These are phyloP conservation scores for Hypselothyrea guttata DNA, from an alignment of 2,888 invertebrate genomes.

Conservation along the genomic window DNA sequence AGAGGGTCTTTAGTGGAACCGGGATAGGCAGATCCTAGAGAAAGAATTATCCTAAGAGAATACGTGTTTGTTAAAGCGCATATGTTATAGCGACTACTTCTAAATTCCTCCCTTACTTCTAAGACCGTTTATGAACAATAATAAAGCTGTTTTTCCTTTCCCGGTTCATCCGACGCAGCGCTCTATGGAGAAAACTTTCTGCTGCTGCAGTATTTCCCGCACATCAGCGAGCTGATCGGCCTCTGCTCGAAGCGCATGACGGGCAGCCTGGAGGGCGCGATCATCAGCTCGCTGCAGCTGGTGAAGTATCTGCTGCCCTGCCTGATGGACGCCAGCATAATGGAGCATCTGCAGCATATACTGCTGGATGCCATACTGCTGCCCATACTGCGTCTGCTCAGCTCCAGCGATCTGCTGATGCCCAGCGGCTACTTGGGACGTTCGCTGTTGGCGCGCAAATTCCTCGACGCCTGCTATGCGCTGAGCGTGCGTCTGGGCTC, in stretches of 20 bases:
- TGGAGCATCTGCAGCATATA: constrained; percentile 93
- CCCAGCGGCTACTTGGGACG: constrained; percentile 91
- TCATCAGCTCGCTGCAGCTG: constrained; percentile 91
- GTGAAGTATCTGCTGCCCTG: constrained; percentile 91
- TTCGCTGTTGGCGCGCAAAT: constrained; percentile 89
- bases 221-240: constrained; percentile 92
- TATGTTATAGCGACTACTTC: too few relatives aligned
- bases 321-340: constrained; percentile 91
- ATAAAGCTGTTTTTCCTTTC: too few relatives aligned
- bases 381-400: constrained; percentile 91
- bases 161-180: constrained; percentile 26
- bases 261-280: constrained; percentile 92
- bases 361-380: constrained; percentile 92
- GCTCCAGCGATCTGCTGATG: constrained; percentile 90
- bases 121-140: too few relatives aligned
- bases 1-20: too few relatives aligned
- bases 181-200: constrained; percentile 84
- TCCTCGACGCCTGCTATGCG: constrained; percentile 91
- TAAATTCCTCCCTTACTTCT: too few relatives aligned
- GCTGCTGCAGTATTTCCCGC: constrained; percentile 93
- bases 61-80: too few relatives aligned
- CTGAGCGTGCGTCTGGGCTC: constrained; percentile 89
- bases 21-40: too few relatives aligned
- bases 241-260: constrained; percentile 92
- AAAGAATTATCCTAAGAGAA: too few relatives aligned